These are phyloP conservation scores for Byasa hedistus DNA, from an alignment of 2,888 invertebrate species.

Conservation along the genomic window DNA sequence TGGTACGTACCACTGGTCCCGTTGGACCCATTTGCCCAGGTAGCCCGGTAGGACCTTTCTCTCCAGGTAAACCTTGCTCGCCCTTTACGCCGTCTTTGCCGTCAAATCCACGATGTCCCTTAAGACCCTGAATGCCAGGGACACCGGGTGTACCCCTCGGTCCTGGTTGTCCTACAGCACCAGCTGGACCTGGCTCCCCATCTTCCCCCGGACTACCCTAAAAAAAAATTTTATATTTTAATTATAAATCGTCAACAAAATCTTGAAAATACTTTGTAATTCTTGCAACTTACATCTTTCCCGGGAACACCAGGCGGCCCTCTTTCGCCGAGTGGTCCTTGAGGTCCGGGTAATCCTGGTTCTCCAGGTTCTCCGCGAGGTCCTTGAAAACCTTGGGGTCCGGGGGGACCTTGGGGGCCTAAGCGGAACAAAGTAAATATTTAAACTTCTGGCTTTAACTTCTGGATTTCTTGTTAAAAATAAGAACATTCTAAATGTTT, in stretches of 20 bases:
- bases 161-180: conserved; percentile 85
- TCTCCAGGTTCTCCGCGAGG: conserved; percentile 90
- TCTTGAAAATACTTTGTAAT: background rate
- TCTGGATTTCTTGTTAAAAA: too few relatives aligned
- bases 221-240: background rate
- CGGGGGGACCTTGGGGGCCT: conserved; percentile 75
- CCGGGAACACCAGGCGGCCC: conserved; percentile 86
- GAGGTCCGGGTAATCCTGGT: conserved; percentile 82
- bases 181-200: conserved; percentile 88
- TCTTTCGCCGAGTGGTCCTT: conserved; percentile 84
- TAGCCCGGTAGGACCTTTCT: conserved; percentile 85
- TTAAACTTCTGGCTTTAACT: too few relatives aligned
- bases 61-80: conserved; percentile 86
- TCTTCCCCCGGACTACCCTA: conserved; percentile 89
- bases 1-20: conserved; percentile 83
- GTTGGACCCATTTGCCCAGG: conserved; percentile 84
- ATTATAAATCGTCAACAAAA: background rate
- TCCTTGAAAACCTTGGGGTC: conserved; percentile 91
- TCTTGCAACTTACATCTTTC: conserved; percentile 83
- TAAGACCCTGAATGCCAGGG: conserved; percentile 89
- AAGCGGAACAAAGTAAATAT: background rate
- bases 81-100: conserved; percentile 91
- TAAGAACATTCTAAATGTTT: background rate
- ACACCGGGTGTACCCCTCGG: conserved; percentile 85
- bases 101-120: conserved; percentile 90